Evolutionary conservation across 64 coral and sea anemone species (phyloP).

Genomic region (Montipora efflorescens): DNA sequence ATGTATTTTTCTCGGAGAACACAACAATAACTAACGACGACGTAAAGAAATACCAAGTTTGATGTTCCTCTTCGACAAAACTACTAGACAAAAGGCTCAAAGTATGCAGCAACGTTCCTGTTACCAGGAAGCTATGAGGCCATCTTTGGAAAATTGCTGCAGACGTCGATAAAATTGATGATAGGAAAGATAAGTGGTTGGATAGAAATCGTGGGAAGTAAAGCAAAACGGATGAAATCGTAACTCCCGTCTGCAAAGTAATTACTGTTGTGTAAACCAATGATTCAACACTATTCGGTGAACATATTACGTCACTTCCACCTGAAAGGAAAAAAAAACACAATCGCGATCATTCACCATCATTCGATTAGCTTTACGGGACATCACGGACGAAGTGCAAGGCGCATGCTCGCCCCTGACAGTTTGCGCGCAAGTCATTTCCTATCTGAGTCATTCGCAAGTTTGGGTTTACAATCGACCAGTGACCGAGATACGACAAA

Average conservation of each 20-base stretch:
- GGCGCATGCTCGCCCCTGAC: too few species aligned
- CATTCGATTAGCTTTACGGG: not conserved
- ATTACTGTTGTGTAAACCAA: not conserved
- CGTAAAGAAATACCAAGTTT: slow-evolving; percentile 94
- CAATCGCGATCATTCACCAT: not conserved
- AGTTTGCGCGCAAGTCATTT: too few species aligned
- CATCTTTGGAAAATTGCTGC: slow-evolving; percentile 17
- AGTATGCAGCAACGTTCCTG: slow-evolving; percentile 73
- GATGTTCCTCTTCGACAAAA: slow-evolving; percentile 99
- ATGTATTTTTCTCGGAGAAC: slow-evolving; percentile 35
- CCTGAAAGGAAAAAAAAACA: slow-evolving; percentile 38
- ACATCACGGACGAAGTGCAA: too few species aligned
- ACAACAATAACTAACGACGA: slow-evolving; percentile 67
- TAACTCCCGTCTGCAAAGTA: slow-evolving; percentile 17
- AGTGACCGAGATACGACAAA: not conserved
- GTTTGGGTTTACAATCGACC: not conserved
- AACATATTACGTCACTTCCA: slow-evolving; percentile 68
- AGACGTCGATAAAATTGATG: not conserved
- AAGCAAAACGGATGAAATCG: not conserved
- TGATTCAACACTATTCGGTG: slow-evolving; percentile 6
- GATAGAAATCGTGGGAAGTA: not conserved
- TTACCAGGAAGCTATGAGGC: slow-evolving; percentile 18
- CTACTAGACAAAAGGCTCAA: slow-evolving; percentile 94
- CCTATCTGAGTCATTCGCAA: not conserved
- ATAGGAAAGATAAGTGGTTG: not conserved